Base-by-base conservation (phyloP, 30 jellyfish, hydroid and myxozoan genomes). In the Hydractinia echinata region DNA sequence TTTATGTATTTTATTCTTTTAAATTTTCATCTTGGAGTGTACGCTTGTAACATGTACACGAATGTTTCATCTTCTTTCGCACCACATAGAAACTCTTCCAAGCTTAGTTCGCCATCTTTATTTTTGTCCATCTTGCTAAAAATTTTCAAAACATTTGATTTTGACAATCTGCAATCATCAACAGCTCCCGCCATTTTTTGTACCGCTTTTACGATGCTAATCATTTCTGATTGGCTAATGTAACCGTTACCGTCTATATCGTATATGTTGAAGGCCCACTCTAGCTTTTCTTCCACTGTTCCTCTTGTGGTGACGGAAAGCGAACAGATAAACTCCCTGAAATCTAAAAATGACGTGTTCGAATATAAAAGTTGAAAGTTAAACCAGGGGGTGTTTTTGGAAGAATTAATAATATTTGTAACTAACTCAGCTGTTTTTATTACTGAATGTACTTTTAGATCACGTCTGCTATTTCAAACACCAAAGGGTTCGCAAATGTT, bases 301-400 rank as follows among this genome's bases (percentile, higher is more conserved):
- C 97, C 97, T 66, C 97, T 73, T 5, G 97, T 90, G 19, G 97
- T 85, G n/a, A 90, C 94, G 11, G 97, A 90, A 68, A 90, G 64
- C 18, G 97, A 90, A 53, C 94, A 85, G 18, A 90, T 90, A 85
- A 90, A 90, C 68, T 90, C 97, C n/a, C 95, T 93, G 54, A 90
- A 90, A 82, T 90, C 97, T 90, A 72, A 52, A 72, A 39, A 53
- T 53, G 67, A 70, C 51, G 21, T 19, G 0, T 58, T 58, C 15
- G 19, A 58, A 11, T 0, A 58, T 13, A 3, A 58, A 58, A 16
- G 15, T 58, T 16, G 69, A 11, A 0, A 13, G 69, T 58, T 58
- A 30, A 30, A 30, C 44, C n/a, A n/a, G n/a, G n/a, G n/a, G n/a
- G n/a, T n/a, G n/a, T n/a, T n/a, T n/a, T n/a, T n/a, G n/a, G n/a